Conservation (phyloP, 2,888 invertebrate genomes). For the Oegoconia quadripuncta region DNA sequence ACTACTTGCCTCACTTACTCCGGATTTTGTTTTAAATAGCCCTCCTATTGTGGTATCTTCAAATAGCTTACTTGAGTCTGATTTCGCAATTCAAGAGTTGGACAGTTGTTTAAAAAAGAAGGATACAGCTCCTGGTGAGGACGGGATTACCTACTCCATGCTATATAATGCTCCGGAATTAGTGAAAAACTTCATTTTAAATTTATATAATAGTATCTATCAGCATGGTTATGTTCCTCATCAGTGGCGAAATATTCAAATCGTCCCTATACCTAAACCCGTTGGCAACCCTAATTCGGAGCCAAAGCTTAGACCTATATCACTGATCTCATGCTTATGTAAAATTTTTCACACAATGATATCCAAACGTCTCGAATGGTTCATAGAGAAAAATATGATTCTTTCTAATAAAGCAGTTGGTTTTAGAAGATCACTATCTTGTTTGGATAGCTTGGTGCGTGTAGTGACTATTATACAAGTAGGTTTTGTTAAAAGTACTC, state of each 20-base stretch:
- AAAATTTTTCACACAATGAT: conserved; percentile 20
- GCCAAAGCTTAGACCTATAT: conserved; percentile 18
- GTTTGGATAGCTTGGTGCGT: conserved; percentile 9
- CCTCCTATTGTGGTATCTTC: background rate
- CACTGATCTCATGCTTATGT: conserved; percentile 20
- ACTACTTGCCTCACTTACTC: too few relatives aligned
- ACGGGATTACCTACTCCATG: conserved; percentile 17
- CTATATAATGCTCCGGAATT: too few relatives aligned
- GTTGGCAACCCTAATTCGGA: background rate
- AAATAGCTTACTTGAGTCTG: background rate
- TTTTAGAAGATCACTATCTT: too few relatives aligned
- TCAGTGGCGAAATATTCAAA: conserved; percentile 19
- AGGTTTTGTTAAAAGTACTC: conserved; percentile 12
- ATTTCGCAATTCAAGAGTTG: conserved; percentile 13
- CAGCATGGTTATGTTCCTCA: conserved; percentile 8
- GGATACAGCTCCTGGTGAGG: conserved; percentile 18
- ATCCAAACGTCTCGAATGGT: conserved; percentile 22
- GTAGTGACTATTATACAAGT: conserved; percentile 13
- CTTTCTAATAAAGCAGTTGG: too few relatives aligned
- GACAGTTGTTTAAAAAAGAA: conserved; percentile 11
- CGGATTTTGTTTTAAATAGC: background rate
- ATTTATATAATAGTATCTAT: conserved; percentile 14
- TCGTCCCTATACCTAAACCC: conserved; percentile 23
- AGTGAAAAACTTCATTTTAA: conserved; percentile 10
- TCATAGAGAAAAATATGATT: conserved; percentile 14